These are phyloP conservation scores for Coracias cyanogaster DNA, from an alignment of 2,797 vertebrate species.

Conservation along the genomic window DNA sequence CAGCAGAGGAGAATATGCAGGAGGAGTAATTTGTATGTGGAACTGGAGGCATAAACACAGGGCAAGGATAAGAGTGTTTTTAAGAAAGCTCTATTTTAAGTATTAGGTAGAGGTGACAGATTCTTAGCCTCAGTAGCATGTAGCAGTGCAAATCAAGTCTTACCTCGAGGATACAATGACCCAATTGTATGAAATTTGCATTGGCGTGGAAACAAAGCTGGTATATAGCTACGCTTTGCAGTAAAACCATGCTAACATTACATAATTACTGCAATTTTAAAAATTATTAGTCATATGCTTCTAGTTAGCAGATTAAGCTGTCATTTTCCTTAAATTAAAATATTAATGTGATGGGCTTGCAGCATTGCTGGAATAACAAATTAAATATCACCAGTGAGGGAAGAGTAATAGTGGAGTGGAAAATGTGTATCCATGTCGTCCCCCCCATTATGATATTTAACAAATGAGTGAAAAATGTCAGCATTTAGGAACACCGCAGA, in stretches of 20 bases:
- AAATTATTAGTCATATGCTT: constrained; percentile 10
- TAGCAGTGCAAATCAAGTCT: not conserved
- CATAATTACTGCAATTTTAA: not conserved
- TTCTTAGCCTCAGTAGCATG: not conserved
- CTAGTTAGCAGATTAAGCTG: constrained; percentile 35
- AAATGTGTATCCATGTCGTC: not conserved
- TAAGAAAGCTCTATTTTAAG: not conserved
- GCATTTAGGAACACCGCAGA: not conserved
- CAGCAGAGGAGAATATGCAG: not conserved
- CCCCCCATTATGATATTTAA: not conserved
- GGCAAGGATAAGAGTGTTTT: not conserved
- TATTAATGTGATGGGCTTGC: not conserved
- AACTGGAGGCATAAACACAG: not conserved
- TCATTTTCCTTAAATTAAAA: constrained; percentile 29
- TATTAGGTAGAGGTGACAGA: not conserved
- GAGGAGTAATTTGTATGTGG: not conserved
- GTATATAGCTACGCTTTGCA: not conserved
- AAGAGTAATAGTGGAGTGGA: not conserved
- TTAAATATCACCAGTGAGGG: not conserved
- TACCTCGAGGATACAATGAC: not conserved
- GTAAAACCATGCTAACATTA: not conserved
- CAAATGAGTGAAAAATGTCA: not conserved
- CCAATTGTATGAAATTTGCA: not conserved
- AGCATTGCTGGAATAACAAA: not conserved
- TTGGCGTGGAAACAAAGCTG: not conserved